Conservation (phyloP, 2,888 invertebrate genomes). For the Augiades crinisus region DNA sequence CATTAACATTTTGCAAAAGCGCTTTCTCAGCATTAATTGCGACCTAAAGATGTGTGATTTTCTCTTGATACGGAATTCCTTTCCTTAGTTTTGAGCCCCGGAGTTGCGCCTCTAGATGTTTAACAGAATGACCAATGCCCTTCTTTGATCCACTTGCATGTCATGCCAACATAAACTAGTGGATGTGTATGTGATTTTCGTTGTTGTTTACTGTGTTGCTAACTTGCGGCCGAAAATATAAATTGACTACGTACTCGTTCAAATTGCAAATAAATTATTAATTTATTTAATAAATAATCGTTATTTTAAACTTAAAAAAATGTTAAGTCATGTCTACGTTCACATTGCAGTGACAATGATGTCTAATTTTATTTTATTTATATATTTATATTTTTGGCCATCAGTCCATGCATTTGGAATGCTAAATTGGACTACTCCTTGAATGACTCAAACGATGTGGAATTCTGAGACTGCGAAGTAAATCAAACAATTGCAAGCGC, state of each 20-base stretch:
- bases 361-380: not conserved
- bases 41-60: constrained; percentile 1
- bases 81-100: constrained; percentile 1
- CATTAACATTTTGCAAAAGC: not conserved
- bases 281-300: too few species aligned
- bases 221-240: constrained; percentile 38
- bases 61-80: constrained; percentile 6
- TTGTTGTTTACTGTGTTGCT: constrained; percentile 53
- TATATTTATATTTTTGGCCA: constrained; percentile 17
- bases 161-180: constrained; percentile 56
- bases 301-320: too few species aligned
- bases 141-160: constrained; percentile 47
- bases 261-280: not conserved
- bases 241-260: not conserved
- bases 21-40: constrained; percentile 9
- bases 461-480: constrained; percentile 39
- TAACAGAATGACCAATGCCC: constrained; percentile 31
- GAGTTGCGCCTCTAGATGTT: constrained; percentile 4
- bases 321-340: too few species aligned
- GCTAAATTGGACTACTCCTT: constrained; percentile 49
- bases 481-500: not conserved
- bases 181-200: constrained; percentile 31
- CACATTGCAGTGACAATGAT: too few species aligned
- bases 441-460: constrained; percentile 40
- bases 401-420: constrained; percentile 54